phyloP scores from a whole-genome alignment of 1,140 invertebrate species.

The Drosophila oshimai region DNA sequence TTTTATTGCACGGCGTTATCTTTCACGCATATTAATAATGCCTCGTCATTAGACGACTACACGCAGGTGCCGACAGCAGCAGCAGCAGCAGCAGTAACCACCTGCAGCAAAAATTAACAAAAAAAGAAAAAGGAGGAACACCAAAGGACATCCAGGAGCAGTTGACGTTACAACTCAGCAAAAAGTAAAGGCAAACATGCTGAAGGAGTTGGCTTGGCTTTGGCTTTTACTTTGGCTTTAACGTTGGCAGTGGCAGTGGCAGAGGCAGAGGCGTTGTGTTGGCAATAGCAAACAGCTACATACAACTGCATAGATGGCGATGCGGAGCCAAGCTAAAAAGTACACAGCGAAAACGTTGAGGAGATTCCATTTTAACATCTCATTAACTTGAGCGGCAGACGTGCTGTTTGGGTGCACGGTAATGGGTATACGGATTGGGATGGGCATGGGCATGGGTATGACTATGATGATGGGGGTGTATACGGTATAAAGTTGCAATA shows the following conservation, averaged over 20 bases:
- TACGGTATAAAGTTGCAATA: conserved; percentile 64
- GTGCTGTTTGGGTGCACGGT: conserved; percentile 39
- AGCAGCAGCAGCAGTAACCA: background rate
- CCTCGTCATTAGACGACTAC: conserved; percentile 59
- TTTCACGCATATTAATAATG: conserved; percentile 75
- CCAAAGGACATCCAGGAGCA: conserved; percentile 28
- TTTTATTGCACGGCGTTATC: conserved; percentile 45
- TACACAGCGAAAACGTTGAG: conserved; percentile 29
- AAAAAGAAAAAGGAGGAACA: background rate
- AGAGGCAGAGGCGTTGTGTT: no score
- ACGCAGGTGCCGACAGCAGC: conserved; percentile 42
- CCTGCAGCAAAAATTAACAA: background rate
- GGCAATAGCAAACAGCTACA: conserved; percentile 30
- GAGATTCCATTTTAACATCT: conserved; percentile 81
- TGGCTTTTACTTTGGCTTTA: conserved; percentile 9
- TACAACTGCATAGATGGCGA: conserved; percentile 2
- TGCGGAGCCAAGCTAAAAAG: conserved; percentile 37
- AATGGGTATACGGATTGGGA: conserved; percentile 3
- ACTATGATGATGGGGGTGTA: background rate
- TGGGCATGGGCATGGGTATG: no score
- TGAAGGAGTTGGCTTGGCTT: conserved; percentile 24
- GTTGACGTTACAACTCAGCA: conserved; percentile 51
- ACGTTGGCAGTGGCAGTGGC: no score
- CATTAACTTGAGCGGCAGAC: conserved; percentile 75
- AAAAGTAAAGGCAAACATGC: conserved; percentile 52